These are phyloP conservation scores for Aphelocoma californica DNA, from an alignment of 2,797 vertebrate genomes.

Conservation along the genomic window DNA sequence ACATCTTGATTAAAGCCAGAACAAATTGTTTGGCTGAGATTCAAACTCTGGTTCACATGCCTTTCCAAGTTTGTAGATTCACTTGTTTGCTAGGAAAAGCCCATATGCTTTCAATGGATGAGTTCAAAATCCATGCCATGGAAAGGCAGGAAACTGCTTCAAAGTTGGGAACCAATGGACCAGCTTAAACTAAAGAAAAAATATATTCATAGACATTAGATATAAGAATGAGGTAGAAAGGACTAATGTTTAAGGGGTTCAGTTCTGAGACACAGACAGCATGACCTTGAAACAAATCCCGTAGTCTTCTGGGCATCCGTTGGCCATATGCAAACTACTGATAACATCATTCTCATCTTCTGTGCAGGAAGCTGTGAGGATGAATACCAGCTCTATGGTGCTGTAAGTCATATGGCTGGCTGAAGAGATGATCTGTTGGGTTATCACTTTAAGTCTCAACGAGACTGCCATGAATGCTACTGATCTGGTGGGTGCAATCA, in stretches of 20 bases:
- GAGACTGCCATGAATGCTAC: neutral
- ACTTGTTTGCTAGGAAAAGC: slow-evolving; percentile 32
- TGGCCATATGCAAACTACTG: slow-evolving; percentile 6
- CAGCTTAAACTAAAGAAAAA: slow-evolving; percentile 31
- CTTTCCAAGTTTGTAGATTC: slow-evolving; percentile 54
- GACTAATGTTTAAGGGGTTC: neutral
- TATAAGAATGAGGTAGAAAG: neutral
- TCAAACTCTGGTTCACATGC: slow-evolving; percentile 63
- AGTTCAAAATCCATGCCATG: slow-evolving; percentile 38
- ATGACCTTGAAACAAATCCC: neutral
- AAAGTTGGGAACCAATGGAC: slow-evolving; percentile 35
- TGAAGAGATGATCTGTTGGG: neutral
- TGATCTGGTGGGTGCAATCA: neutral
- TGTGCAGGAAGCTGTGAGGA: slow-evolving; percentile 8
- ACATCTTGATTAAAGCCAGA: slow-evolving; percentile 74
- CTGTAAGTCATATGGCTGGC: neutral
- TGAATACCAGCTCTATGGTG: neutral
- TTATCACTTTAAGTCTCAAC: neutral
- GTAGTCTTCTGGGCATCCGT: neutral
- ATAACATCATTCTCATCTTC: neutral
- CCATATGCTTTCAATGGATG: slow-evolving; percentile 61
- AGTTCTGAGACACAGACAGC: neutral
- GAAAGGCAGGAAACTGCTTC: slow-evolving; percentile 60
- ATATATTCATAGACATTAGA: neutral
- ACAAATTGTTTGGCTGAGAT: slow-evolving; percentile 71